A percentile compares a stretch with the other conserved stretches of the same genome.
These are phyloP conservation scores for Apostichopus parvimensis DNA, from an alignment of 35 echinoderm and acorn worm species.

Conservation along the genomic window DNA sequence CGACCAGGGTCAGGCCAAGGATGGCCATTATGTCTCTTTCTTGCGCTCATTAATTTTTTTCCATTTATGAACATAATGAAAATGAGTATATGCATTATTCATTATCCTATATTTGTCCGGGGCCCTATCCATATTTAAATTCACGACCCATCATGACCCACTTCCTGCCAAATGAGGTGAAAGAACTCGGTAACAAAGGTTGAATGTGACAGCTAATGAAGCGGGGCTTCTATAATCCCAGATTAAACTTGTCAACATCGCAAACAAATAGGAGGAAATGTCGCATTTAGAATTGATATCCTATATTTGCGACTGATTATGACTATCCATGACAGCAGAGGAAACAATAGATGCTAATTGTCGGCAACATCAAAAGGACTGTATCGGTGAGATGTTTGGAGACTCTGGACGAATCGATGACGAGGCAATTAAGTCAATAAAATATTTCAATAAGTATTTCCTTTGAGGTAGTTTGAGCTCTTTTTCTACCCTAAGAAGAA, in stretches of 20 bases:
- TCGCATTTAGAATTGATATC: not conserved
- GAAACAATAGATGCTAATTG: constrained; percentile 34
- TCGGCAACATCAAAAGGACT: not conserved
- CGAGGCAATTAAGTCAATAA: not conserved
- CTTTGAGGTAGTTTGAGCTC: not conserved
- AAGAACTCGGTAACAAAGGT: too few relatives aligned
- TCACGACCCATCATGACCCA: too few relatives aligned
- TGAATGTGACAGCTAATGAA: too few relatives aligned
- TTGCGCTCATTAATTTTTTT: too few relatives aligned
- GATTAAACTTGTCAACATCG: not conserved
- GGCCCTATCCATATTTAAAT: too few relatives aligned
- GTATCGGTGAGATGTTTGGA: not conserved
- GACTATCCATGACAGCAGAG: not conserved
- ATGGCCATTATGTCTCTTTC: too few relatives aligned
- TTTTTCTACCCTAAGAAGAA: not conserved
- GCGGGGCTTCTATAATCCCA: too few relatives aligned
- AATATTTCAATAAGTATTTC: not conserved
- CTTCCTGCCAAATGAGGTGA: too few relatives aligned
- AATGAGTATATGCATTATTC: too few relatives aligned
- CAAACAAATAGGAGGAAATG: constrained; percentile 35
- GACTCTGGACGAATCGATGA: not conserved
- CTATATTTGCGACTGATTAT: constrained; percentile 22
- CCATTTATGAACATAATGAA: too few relatives aligned
- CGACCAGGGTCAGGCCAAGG: too few relatives aligned
- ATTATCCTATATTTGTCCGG: too few relatives aligned